These are phyloP conservation scores for Drosophila rellima DNA, from an alignment of 2,888 invertebrate genomes.

Conservation along the genomic window DNA sequence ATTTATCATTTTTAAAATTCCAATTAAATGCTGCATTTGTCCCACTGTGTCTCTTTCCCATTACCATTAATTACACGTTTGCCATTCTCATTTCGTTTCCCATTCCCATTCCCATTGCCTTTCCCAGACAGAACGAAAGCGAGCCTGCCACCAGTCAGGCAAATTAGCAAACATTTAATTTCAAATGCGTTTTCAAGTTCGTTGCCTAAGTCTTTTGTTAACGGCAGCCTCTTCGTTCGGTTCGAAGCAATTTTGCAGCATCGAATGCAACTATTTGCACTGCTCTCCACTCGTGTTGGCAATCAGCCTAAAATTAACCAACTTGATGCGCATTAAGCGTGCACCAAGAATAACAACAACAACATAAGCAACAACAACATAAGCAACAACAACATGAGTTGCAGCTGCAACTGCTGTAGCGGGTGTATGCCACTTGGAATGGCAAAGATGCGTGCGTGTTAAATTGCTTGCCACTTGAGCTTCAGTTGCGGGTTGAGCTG, in stretches of 20 bases:
- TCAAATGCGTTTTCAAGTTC: slow-evolving; percentile 72
- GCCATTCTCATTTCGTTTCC: slow-evolving; percentile 2
- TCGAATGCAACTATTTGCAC: slow-evolving; percentile 48
- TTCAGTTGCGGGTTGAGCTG: slow-evolving; percentile 19
- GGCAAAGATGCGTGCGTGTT: slow-evolving; percentile 55
- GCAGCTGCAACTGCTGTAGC: slow-evolving; percentile 18
- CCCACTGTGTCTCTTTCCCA: not conserved
- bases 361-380: not conserved
- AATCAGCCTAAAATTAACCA: slow-evolving; percentile 78
- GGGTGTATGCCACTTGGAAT: slow-evolving; percentile 50
- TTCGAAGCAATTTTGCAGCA: slow-evolving; percentile 19
- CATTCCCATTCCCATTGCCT: slow-evolving; percentile 9
- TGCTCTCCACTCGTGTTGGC: slow-evolving; percentile 64
- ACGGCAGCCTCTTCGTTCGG: slow-evolving; percentile 37
- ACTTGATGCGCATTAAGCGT: slow-evolving; percentile 70
- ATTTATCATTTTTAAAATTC: not conserved
- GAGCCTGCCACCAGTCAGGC: slow-evolving; percentile 67
- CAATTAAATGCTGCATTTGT: not conserved
- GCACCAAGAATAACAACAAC: slow-evolving; percentile 22
- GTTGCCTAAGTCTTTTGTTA: slow-evolving; percentile 74
- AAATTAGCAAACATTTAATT: slow-evolving; percentile 77
- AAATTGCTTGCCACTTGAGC: slow-evolving; percentile 49
- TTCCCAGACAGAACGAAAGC: slow-evolving; percentile 40
- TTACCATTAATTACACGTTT: slow-evolving; percentile 19
- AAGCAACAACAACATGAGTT: slow-evolving; percentile 8